Evolutionary conservation across 2,113 vertebrate species (phyloP), one percentile per base, ranked within the genome.

Genomic region (Colossoma macropomum): DNA sequence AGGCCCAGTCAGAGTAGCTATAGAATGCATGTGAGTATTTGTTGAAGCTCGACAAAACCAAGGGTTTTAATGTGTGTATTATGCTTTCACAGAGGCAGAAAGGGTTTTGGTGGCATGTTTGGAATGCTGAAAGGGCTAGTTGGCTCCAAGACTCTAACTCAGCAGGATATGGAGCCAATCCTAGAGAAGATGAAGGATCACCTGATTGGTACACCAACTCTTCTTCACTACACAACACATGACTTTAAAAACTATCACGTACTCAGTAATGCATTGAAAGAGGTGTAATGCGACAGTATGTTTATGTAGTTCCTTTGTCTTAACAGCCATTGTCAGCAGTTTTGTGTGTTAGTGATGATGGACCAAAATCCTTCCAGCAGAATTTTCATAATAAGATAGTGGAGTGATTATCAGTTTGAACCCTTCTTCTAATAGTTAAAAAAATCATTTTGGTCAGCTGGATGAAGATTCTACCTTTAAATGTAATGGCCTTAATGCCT

Each of bases 111-210:
- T 15, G 97, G 97, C 45, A 98, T 99, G 97, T 98, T 99, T 86
- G 97, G 97, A 77, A 98, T 99, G 97, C 93, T 99, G 89, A 99
- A 97, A 90, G 97, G 98, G 30, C 94, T 99, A 80, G 98, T 99
- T 89, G 97, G 97, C 75, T 98, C 97, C 65, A 99, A 99, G 94
- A 99, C 95, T 88, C 91, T 99, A 87, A 95, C 91, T 1, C 90
- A 89, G 17, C 94, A 95, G 41, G 97, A 98, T 92, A 98, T 99
- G 98, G 96, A 97, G 56, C 94, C 98, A 0, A 96, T 97, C 1
- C 91, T 99, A 91, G 98, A 99, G 74, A 99, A 97, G 93, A 98
- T 99, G 98, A 98, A 90, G 77, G 98, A 99, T 87, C 98, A 99
- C 87, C 94, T 99, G 85, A 99, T 99, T 0, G 94, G 98, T 99